These are phyloP conservation scores for Heliconius ethilla DNA, from an alignment of 2,888 invertebrate genomes.

Conservation along the genomic window DNA sequence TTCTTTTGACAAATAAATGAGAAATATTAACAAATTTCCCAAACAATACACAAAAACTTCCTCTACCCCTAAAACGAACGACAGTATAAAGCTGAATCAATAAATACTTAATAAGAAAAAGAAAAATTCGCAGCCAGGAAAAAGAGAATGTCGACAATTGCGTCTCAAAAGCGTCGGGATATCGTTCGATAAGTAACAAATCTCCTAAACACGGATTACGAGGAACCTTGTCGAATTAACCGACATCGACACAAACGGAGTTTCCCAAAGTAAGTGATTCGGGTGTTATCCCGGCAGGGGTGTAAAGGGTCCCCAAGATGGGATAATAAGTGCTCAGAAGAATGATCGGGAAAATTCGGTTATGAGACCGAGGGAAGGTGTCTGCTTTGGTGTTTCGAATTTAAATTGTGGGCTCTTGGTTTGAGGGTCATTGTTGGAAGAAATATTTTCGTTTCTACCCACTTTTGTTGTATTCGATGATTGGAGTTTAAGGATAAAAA, in stretches of 20 bases:
- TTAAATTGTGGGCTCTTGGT: conserved; percentile 50
- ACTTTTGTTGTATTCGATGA: background rate
- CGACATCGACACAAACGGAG: conserved; percentile 19
- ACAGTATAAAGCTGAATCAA: background rate
- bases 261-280: conserved; percentile 24
- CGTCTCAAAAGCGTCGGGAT: conserved; percentile 43
- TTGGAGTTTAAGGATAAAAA: background rate
- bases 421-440: conserved; percentile 32
- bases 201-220: conserved; percentile 48
- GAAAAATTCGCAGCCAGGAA: conserved; percentile 27
- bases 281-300: conserved; percentile 48
- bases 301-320: conserved; percentile 49
- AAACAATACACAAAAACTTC: background rate
- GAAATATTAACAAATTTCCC: background rate
- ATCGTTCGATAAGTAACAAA: conserved; percentile 52
- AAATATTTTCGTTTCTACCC: conserved; percentile 33
- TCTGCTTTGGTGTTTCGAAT: conserved; percentile 48
- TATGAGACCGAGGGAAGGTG: conserved; percentile 54
- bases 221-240: conserved; percentile 48
- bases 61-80: background rate
- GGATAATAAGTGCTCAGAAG: conserved; percentile 56
- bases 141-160: conserved; percentile 36
- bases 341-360: conserved; percentile 58
- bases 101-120: conserved; percentile 22
- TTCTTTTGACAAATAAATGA: too few relatives aligned